phyloP scores from a whole-genome alignment of 2,113 vertebrate species.

The Thinocorus orbignyianus region DNA sequence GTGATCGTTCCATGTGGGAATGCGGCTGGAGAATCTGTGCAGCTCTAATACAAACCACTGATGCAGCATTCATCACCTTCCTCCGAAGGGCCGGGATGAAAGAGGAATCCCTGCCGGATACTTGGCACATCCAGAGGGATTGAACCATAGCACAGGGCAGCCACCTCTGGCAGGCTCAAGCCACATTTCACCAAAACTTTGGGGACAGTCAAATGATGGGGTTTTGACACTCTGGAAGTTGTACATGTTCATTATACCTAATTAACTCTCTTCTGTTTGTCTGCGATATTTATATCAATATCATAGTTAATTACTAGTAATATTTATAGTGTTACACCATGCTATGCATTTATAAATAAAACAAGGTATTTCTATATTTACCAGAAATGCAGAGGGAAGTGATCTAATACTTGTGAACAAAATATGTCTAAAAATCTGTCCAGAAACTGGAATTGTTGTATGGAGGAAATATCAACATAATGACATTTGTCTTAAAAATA shows the following conservation, averaged over 20 bases:
- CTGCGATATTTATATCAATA: not conserved
- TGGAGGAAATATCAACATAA: not conserved
- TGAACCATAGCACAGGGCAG: not conserved
- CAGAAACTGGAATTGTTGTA: not conserved
- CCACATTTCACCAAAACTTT: not conserved
- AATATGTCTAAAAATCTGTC: not conserved
- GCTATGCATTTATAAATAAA: not conserved
- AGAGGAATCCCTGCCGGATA: rapidly evolving
- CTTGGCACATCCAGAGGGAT: not conserved
- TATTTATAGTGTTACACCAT: not conserved
- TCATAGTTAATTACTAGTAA: not conserved
- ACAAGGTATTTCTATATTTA: not conserved
- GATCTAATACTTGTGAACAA: not conserved
- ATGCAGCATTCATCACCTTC: rapidly evolving
- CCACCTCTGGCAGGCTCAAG: not conserved
- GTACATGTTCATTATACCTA: not conserved
- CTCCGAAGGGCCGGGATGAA: not conserved
- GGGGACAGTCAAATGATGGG: rapidly evolving
- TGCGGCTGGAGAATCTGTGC: not conserved
- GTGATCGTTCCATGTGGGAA: not conserved
- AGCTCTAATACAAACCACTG: not conserved
- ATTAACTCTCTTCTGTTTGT: not conserved
- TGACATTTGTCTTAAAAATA: slow-evolving; percentile 25
- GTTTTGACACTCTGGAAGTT: not conserved
- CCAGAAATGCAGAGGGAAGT: not conserved